These are phyloP conservation scores for Sycobia sp. DNA, from an alignment of 1,140 invertebrate species.

Conservation along the genomic window DNA sequence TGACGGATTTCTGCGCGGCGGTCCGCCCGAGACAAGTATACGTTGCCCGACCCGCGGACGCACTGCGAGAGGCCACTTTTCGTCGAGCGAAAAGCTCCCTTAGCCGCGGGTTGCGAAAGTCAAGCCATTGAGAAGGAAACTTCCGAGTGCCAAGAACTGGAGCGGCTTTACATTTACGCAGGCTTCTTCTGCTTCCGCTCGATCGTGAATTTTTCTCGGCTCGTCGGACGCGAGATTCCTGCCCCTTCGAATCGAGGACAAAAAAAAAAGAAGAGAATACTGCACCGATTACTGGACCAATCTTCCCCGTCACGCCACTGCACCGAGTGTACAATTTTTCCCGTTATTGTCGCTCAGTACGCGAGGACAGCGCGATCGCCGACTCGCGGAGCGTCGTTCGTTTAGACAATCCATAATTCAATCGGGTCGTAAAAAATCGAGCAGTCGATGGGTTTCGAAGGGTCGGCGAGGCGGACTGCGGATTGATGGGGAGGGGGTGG, in stretches of 20 bases:
- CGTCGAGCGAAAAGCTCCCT: no score
- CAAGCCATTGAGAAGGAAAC: constrained; percentile 4
- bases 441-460: constrained; percentile 2
- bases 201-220: not conserved
- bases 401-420: not conserved
- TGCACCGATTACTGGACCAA: no score
- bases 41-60: not conserved
- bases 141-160: constrained; percentile 9
- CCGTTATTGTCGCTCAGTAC: no score
- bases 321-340: no score
- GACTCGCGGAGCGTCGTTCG: not conserved
- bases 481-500: not conserved
- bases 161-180: not conserved
- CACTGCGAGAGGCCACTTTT: not conserved
- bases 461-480: constrained; percentile 4
- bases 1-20: no score
- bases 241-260: no score
- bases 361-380: no score
- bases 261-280: no score
- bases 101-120: no score
- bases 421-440: not conserved
- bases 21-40: not conserved
- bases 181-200: not conserved
- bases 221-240: no score
- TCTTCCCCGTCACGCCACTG: no score